phyloP scores from a whole-genome alignment of 2,888 invertebrate genomes.

The Agrotis ipsilon region DNA sequence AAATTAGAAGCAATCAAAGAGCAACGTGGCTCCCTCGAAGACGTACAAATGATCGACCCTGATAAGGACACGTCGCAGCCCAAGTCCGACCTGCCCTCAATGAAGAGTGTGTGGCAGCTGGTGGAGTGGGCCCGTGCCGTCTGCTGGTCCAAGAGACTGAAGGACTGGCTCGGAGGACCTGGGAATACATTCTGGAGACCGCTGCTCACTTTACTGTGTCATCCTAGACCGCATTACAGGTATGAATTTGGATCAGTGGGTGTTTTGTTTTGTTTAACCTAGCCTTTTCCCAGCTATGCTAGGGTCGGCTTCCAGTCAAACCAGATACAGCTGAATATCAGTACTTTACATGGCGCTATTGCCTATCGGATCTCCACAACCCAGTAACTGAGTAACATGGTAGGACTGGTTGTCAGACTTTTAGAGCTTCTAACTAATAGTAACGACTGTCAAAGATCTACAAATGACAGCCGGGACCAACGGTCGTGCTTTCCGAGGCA shows the following conservation, averaged over 20 bases:
- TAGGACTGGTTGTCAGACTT: too few relatives aligned
- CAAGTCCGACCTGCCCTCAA: slow-evolving; percentile 74
- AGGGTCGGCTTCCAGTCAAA: too few relatives aligned
- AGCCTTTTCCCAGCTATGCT: too few relatives aligned
- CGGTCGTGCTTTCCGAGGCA: too few relatives aligned
- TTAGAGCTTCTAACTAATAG: too few relatives aligned
- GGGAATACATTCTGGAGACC: slow-evolving; percentile 97
- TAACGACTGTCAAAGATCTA: too few relatives aligned
- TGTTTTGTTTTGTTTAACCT: too few relatives aligned
- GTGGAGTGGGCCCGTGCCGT: slow-evolving; percentile 96
- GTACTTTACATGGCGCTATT: too few relatives aligned
- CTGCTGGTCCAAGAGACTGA: slow-evolving; percentile 95
- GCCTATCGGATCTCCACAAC: too few relatives aligned
- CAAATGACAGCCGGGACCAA: too few relatives aligned
- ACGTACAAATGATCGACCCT: slow-evolving; percentile 77
- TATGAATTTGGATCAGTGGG: slow-evolving; percentile 40
- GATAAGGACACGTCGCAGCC: slow-evolving; percentile 68
- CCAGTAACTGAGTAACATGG: too few relatives aligned
- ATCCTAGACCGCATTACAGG: slow-evolving; percentile 88
- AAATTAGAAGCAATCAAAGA: slow-evolving; percentile 78
- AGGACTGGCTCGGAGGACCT: slow-evolving; percentile 97
- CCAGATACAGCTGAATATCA: too few relatives aligned
- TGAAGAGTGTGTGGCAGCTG: slow-evolving; percentile 86
- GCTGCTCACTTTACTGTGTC: slow-evolving; percentile 94
- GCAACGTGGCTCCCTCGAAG: slow-evolving; percentile 73